phyloP scores from a whole-genome alignment of 2,888 invertebrate genomes.

The Trissoscelio sp. region DNA sequence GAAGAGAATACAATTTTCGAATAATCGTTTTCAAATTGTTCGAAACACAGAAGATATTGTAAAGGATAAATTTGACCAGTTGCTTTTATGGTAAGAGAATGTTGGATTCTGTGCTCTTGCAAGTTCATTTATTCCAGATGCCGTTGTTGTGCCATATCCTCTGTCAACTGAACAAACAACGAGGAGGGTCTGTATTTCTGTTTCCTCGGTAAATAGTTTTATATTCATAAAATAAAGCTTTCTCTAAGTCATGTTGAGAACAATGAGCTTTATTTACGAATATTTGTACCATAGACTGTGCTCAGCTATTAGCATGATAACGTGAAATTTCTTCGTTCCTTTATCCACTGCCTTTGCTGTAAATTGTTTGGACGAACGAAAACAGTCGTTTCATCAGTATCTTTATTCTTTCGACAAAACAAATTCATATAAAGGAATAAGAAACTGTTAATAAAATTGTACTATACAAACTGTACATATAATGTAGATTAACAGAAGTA shows the following conservation, averaged over 20 bases:
- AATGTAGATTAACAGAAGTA: too few relatives aligned
- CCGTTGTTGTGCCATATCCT: not conserved
- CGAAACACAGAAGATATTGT: not conserved
- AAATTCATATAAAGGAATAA: not conserved
- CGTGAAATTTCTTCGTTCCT: constrained; percentile 3
- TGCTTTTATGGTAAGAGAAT: not conserved
- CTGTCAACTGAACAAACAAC: constrained; percentile 2
- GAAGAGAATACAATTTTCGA: not conserved
- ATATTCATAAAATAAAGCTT: constrained; percentile 2
- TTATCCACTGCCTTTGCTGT: not conserved
- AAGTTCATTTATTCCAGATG: constrained; percentile 6
- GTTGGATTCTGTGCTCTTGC: not conserved
- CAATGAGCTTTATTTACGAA: constrained; percentile 18
- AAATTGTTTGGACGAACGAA: not conserved
- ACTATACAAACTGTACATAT: too few relatives aligned
- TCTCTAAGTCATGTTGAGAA: not conserved
- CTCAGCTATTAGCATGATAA: constrained; percentile 15
- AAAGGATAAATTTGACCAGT: not conserved
- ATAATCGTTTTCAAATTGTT: not conserved
- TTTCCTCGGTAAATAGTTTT: constrained; percentile 7
- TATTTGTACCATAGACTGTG: not conserved
- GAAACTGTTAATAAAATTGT: not conserved
- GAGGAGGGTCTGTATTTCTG: not conserved
- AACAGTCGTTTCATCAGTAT: not conserved
- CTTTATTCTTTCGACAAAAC: not conserved